phyloP scores from a whole-genome alignment of 2,797 vertebrate species.

The Hydrocynus forskahlii region DNA sequence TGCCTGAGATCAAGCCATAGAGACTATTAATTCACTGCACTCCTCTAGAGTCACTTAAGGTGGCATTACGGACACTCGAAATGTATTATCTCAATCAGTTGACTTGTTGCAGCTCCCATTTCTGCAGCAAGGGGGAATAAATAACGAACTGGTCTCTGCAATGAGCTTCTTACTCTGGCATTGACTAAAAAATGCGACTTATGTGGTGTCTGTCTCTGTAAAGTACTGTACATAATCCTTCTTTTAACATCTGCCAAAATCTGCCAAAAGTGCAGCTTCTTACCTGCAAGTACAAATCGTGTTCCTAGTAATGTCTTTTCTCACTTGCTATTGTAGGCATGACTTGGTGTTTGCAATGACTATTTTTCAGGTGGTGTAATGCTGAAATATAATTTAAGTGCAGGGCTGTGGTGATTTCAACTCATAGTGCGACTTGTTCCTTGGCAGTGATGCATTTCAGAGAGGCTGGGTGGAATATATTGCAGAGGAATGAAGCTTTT shows the following conservation, averaged over 20 bases:
- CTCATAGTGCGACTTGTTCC: background rate
- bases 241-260: conserved; percentile 21
- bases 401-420: conserved; percentile 10
- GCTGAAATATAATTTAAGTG: conserved; percentile 29
- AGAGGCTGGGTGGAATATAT: conserved; percentile 12
- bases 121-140: conserved; percentile 58
- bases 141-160: conserved; percentile 35
- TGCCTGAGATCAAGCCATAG: conserved; percentile 72
- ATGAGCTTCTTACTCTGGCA: background rate
- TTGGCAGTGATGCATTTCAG: conserved; percentile 14
- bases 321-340: conserved; percentile 1
- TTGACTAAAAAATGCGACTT: conserved; percentile 36
- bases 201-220: conserved; percentile 45
- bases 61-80: conserved; percentile 73
- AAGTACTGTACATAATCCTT: conserved; percentile 45
- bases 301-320: background rate
- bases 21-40: conserved; percentile 72
- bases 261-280: conserved; percentile 1
- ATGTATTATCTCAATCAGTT: conserved; percentile 76
- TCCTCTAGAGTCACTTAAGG: conserved; percentile 74
- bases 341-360: conserved; percentile 5
- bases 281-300: background rate
- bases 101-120: conserved; percentile 51
- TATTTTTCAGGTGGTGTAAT: conserved; percentile 4
- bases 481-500: background rate